phyloP scores from a whole-genome alignment of 2,888 invertebrate species.

The Slavum lentiscoides region DNA sequence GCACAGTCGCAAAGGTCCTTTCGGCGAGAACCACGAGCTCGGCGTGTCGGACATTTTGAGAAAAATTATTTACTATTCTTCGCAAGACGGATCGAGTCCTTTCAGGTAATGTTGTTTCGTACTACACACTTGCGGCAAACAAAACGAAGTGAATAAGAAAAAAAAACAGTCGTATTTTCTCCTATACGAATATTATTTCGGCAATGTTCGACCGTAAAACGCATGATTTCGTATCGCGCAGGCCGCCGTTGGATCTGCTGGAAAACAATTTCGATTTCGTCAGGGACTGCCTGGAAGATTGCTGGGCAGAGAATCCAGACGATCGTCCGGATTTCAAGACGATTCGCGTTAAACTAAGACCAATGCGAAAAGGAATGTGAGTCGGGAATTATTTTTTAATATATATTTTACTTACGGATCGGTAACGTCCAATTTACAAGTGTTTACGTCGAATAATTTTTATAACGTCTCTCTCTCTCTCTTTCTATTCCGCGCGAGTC shows the following conservation, averaged over 20 bases:
- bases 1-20: conserved; percentile 83
- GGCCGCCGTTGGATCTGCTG: conserved; percentile 78
- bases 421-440: not conserved
- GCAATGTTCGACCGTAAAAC: no score
- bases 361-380: conserved; percentile 86
- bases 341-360: conserved; percentile 76
- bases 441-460: not conserved
- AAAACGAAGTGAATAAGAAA: no score
- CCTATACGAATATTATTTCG: no score
- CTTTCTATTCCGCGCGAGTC: no score
- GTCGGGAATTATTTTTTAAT: conserved; percentile 59
- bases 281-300: conserved; percentile 80
- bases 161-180: no score
- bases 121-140: not conserved
- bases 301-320: conserved; percentile 82
- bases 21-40: conserved; percentile 69
- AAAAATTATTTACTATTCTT: conserved; percentile 63
- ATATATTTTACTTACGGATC: not conserved
- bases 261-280: conserved; percentile 85
- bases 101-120: conserved; percentile 64
- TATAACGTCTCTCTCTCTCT: no score
- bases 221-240: conserved; percentile 58
- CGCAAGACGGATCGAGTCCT: conserved; percentile 61
- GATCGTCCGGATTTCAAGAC: conserved; percentile 82
- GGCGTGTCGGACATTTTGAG: conserved; percentile 71